Conservation (phyloP, 2,113 vertebrate species). For the Scartelaos histophorus region DNA sequence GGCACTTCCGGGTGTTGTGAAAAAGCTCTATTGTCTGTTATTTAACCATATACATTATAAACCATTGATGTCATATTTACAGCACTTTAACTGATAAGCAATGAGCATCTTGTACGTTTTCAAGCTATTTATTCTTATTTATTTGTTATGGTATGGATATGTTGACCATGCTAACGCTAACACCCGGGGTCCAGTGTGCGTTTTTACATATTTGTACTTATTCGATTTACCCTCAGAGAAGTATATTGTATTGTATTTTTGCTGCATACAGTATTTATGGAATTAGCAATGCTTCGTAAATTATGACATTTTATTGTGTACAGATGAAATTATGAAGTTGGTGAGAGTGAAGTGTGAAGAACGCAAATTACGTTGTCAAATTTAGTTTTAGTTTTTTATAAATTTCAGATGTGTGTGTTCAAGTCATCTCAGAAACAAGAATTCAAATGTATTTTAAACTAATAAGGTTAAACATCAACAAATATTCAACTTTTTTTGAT, state of each 20-base stretch:
- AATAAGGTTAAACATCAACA: too few relatives aligned
- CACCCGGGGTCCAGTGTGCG: slow-evolving; percentile 23
- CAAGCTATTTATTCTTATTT: slow-evolving; percentile 27
- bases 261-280: slow-evolving; percentile 54
- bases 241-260: slow-evolving; percentile 62
- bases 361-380: not conserved
- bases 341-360: not conserved
- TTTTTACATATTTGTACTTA: slow-evolving; percentile 54
- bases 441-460: too few relatives aligned
- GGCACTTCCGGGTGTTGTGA: too few relatives aligned
- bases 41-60: slow-evolving; percentile 5
- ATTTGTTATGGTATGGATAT: slow-evolving; percentile 9
- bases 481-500: too few relatives aligned
- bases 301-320: slow-evolving; percentile 39
- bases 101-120: not conserved
- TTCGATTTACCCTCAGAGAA: slow-evolving; percentile 43
- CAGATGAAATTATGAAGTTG: slow-evolving; percentile 23
- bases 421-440: slow-evolving; percentile 19
- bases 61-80: slow-evolving; percentile 23
- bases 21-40: slow-evolving; percentile 12
- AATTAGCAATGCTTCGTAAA: slow-evolving; percentile 25
- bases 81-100: slow-evolving; percentile 40
- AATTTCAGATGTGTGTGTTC: not conserved
- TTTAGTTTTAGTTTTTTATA: slow-evolving; percentile 6
- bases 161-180: not conserved